A percentile compares a stretch with the other conserved stretches of the same genome.
These are phyloP conservation scores for Euura lappo DNA, from an alignment of 1,140 invertebrate genomes.

Conservation along the genomic window DNA sequence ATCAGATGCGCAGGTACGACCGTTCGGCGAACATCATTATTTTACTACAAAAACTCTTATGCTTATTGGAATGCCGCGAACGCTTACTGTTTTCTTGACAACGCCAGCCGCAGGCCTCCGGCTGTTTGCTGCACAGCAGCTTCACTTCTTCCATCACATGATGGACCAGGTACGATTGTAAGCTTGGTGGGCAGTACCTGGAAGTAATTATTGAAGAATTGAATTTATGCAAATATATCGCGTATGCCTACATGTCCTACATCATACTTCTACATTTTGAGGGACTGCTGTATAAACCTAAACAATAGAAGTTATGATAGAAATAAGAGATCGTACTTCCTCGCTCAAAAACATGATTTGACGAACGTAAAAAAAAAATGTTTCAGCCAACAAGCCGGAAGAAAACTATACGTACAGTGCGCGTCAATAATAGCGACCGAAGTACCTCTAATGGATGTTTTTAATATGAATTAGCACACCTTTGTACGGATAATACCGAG, in stretches of 20 bases:
- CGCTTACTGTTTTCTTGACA: slow-evolving; percentile 64
- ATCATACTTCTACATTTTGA: not conserved
- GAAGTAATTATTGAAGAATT: slow-evolving; percentile 44
- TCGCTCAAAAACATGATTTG: too few relatives aligned
- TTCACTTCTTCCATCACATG: slow-evolving; percentile 71
- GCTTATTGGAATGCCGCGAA: not conserved
- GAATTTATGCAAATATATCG: too few relatives aligned
- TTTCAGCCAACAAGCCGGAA: too few relatives aligned
- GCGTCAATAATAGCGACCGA: too few relatives aligned
- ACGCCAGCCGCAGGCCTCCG: slow-evolving; percentile 67
- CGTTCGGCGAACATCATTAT: too few relatives aligned
- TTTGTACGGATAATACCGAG: too few relatives aligned
- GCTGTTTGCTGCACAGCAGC: slow-evolving; percentile 66
- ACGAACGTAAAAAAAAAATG: too few relatives aligned
- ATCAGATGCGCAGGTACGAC: not conserved
- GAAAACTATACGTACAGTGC: too few relatives aligned
- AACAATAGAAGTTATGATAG: slow-evolving; percentile 9
- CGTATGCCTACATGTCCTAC: not conserved
- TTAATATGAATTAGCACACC: too few relatives aligned
- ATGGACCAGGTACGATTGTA: slow-evolving; percentile 69
- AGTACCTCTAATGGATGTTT: too few relatives aligned
- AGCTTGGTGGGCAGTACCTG: slow-evolving; percentile 72
- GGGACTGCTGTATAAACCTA: slow-evolving; percentile 18
- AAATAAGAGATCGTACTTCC: too few relatives aligned
- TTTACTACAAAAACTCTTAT: too few relatives aligned